phyloP scores from a whole-genome alignment of 2,797 vertebrate genomes.

The Loris lydekkerianus region DNA sequence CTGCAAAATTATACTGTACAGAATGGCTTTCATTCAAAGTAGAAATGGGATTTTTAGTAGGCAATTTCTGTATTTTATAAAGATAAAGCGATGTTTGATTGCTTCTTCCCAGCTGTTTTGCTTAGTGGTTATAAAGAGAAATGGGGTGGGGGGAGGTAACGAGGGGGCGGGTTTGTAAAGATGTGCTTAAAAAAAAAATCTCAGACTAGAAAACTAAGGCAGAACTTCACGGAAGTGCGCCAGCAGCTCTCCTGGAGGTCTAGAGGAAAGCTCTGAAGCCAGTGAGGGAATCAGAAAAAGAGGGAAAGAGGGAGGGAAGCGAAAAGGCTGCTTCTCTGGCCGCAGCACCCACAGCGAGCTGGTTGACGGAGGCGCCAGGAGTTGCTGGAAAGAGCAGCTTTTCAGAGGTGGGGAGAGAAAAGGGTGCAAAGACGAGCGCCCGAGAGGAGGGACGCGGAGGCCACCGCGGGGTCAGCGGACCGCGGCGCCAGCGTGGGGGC shows the following conservation, averaged over 20 bases:
- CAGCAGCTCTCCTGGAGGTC: constrained; percentile 40
- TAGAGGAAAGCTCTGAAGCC: constrained; percentile 60
- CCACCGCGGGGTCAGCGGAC: constrained; percentile 82
- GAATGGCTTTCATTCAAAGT: constrained; percentile 83
- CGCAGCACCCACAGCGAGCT: constrained; percentile 53
- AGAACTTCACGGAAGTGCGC: constrained; percentile 78
- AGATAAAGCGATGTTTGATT: constrained; percentile 78
- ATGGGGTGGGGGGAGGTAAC: background rate
- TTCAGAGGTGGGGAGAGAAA: constrained; percentile 37
- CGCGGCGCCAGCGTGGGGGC: constrained; percentile 86
- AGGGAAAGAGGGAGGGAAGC: background rate
- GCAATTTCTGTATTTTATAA: constrained; percentile 81
- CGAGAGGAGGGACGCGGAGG: constrained; percentile 88
- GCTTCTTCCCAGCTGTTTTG: constrained; percentile 81
- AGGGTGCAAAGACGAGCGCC: constrained; percentile 74
- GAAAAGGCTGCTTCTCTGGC: constrained; percentile 26
- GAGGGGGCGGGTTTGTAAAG: constrained; percentile 39
- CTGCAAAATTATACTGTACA: constrained; percentile 84
- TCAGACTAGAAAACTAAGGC: constrained; percentile 63
- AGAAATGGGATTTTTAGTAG: constrained; percentile 84
- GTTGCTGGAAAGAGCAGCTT: constrained; percentile 64
- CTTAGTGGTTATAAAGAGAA: constrained; percentile 77
- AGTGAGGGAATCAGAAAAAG: constrained; percentile 42
- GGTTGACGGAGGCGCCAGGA: constrained; percentile 51
- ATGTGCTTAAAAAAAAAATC: constrained; percentile 66